A percentile compares a stretch with the other conserved stretches of the same genome.
Evolutionary conservation across 2,888 invertebrate species (phyloP).

Genomic region (Tachina fera): DNA sequence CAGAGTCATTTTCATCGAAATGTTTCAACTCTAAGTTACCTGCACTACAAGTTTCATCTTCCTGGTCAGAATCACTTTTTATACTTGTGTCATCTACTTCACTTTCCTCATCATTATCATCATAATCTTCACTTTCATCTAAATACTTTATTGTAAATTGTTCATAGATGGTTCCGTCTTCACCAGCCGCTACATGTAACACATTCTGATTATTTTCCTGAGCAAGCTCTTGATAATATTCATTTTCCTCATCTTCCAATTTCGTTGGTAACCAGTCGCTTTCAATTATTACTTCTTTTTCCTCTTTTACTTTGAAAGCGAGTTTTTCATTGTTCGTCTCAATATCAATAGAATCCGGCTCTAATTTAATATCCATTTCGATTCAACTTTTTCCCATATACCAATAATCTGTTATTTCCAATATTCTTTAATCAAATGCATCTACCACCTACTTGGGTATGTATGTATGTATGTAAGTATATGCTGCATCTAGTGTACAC

Average conservation of each 20-base stretch:
- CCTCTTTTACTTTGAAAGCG: slow-evolving; percentile 32
- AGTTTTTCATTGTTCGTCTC: not conserved
- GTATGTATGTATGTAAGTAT: too few relatives aligned
- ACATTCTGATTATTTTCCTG: not conserved
- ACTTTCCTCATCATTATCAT: not conserved
- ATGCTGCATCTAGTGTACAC: too few relatives aligned
- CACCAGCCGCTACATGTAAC: not conserved
- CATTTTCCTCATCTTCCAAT: slow-evolving; percentile 41
- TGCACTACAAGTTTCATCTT: not conserved
- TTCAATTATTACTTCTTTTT: slow-evolving; percentile 48
- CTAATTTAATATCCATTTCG: slow-evolving; percentile 11
- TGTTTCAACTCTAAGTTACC: not conserved
- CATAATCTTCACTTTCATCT: slow-evolving; percentile 13
- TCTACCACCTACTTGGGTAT: too few relatives aligned
- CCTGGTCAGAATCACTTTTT: not conserved
- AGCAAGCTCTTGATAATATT: slow-evolving; percentile 35
- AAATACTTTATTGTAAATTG: not conserved
- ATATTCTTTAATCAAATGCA: too few relatives aligned
- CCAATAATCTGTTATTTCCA: too few relatives aligned
- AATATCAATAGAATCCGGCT: slow-evolving; percentile 1
- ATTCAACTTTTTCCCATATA: too few relatives aligned
- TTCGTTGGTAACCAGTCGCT: slow-evolving; percentile 24
- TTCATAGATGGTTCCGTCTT: not conserved
- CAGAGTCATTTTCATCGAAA: too few relatives aligned
- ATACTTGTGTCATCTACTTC: slow-evolving; percentile 4